Percentiles rank a stretch among this genome's conserved stretches.
Evolutionary conservation across 2,888 invertebrate species (phyloP).

Genomic region (Ferrisia virgata): DNA sequence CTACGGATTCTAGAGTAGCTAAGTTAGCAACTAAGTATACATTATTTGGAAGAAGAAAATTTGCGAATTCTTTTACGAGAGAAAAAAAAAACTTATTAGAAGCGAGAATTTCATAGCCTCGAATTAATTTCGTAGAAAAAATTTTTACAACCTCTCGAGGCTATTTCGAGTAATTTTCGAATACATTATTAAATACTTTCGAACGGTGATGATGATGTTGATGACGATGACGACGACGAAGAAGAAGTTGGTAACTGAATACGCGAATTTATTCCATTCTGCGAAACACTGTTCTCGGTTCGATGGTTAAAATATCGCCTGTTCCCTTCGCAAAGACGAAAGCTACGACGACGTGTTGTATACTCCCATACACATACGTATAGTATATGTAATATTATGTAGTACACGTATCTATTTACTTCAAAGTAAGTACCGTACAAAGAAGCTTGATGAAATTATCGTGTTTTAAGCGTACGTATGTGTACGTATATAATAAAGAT

Average conservation of each 20-base stretch:
- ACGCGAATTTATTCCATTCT: background rate
- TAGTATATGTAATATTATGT: background rate
- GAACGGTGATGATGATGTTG: background rate
- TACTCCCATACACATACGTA: no score
- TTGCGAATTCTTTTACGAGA: background rate
- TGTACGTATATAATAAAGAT: background rate
- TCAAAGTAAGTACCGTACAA: background rate
- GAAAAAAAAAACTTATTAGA: background rate
- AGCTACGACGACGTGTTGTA: no score
- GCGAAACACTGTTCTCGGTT: background rate
- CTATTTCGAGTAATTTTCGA: background rate
- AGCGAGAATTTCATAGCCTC: background rate
- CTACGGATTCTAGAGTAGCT: no score
- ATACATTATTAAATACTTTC: background rate
- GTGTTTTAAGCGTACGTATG: background rate
- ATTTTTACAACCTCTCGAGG: background rate
- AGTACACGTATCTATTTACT: background rate
- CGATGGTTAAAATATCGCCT: background rate
- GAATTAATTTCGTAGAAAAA: no score
- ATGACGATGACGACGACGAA: no score
- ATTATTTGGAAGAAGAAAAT: no score
- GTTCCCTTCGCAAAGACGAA: no score
- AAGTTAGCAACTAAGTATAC: no score
- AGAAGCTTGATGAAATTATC: conserved; percentile 10
- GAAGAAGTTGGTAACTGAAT: no score